Conservation (phyloP, 2,797 vertebrate genomes). For the Coilia nasus region DNA sequence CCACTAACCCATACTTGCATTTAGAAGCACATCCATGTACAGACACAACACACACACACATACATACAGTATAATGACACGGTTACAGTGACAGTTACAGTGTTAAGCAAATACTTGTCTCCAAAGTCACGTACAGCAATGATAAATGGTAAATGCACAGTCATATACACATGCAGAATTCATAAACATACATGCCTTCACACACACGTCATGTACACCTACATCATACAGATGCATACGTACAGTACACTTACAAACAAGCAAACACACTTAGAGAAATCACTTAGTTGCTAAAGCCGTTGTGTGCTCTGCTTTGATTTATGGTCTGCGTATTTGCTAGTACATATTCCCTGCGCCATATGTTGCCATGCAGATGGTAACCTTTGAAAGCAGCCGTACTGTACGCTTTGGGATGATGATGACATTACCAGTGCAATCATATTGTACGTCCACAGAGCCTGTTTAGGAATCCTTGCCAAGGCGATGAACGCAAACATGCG, state of each 20-base stretch:
- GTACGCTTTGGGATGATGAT: not conserved
- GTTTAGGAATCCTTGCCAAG: conserved; percentile 61
- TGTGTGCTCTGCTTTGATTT: conserved; percentile 4
- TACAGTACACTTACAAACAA: not conserved
- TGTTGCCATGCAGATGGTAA: not conserved
- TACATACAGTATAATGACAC: no score
- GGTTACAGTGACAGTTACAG: no score
- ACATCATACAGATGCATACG: not conserved
- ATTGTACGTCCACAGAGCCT: conserved; percentile 64
- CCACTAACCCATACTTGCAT: no score
- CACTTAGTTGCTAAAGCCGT: not conserved
- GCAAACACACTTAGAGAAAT: not conserved
- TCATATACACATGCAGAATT: no score
- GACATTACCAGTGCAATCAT: conserved; percentile 18
- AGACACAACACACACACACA: no score
- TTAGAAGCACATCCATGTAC: no score
- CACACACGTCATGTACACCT: no score
- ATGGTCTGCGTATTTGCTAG: not conserved
- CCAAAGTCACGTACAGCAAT: no score
- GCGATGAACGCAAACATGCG: not conserved
- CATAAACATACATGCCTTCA: no score
- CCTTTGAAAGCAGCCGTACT: conserved; percentile 5
- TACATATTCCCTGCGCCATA: not conserved
- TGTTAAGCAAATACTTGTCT: no score
- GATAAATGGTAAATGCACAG: no score